Percentiles rank a stretch among this genome's conserved stretches.
Evolutionary conservation across 2,113 vertebrate species (phyloP).

Genomic region (Thamnaconus septentrionalis): DNA sequence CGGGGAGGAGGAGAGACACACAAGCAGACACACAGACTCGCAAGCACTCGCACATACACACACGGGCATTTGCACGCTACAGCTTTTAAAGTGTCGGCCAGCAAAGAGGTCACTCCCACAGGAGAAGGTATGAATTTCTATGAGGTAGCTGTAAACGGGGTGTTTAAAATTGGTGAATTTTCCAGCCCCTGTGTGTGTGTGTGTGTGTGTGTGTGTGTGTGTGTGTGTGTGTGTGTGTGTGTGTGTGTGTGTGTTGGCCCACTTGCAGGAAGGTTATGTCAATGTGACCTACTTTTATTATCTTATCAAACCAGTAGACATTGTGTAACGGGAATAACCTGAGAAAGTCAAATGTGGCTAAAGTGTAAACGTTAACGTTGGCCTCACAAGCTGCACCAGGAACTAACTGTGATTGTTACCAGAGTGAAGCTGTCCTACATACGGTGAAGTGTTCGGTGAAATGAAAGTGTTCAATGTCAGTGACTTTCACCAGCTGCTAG

Average conservation of each 20-base stretch:
- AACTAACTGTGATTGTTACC: too few species aligned
- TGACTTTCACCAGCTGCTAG: too few species aligned
- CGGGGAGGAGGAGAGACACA: not conserved
- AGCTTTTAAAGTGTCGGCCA: not conserved
- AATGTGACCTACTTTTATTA: conserved; percentile 22
- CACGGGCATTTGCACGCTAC: too few species aligned
- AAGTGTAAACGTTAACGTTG: too few species aligned
- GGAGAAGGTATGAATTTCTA: not conserved
- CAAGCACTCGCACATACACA: too few species aligned
- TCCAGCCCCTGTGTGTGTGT: not conserved
- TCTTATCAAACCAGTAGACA: not conserved
- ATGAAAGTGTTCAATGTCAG: too few species aligned
- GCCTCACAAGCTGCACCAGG: too few species aligned
- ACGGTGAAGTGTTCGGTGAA: too few species aligned
- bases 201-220: conserved; percentile 7
- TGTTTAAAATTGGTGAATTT: not conserved
- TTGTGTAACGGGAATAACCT: too few species aligned
- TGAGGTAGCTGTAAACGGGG: conserved; percentile 3
- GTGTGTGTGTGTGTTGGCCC: not conserved
- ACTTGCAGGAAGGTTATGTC: conserved; percentile 27
- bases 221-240: not conserved
- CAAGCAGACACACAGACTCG: conserved; percentile 3
- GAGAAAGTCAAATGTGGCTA: too few species aligned
- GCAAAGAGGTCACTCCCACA: conserved; percentile 3
- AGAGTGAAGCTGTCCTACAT: too few species aligned